These are phyloP conservation scores for Catocala nupta DNA, from an alignment of 2,888 invertebrate genomes.

Conservation along the genomic window DNA sequence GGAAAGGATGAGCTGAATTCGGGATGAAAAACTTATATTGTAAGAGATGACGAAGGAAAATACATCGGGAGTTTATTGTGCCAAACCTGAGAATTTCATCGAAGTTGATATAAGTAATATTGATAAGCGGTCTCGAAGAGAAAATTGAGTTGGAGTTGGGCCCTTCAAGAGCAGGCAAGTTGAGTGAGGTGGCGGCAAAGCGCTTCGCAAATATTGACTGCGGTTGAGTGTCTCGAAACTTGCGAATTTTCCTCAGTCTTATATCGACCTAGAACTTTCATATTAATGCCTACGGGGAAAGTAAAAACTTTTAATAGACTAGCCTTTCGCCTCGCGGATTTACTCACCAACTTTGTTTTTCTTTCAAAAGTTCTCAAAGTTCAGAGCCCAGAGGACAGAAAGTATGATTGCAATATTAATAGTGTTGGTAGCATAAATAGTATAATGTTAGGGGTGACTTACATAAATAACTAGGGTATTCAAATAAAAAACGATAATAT, in stretches of 20 bases:
- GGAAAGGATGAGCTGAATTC: slow-evolving; percentile 12
- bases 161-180: slow-evolving; percentile 52
- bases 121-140: slow-evolving; percentile 64
- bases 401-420: slow-evolving; percentile 11
- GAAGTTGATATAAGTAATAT: slow-evolving; percentile 66
- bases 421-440: neutral
- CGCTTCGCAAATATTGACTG: slow-evolving; percentile 71
- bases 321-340: slow-evolving; percentile 38
- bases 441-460: neutral
- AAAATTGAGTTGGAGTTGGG: slow-evolving; percentile 70
- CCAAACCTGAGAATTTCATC: slow-evolving; percentile 47
- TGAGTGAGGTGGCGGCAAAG: slow-evolving; percentile 64
- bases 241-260: slow-evolving; percentile 57
- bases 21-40: slow-evolving; percentile 32
- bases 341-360: slow-evolving; percentile 44
- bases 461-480: neutral
- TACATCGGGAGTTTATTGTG: slow-evolving; percentile 42
- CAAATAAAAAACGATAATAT: slow-evolving; percentile 16
- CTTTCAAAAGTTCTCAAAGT: slow-evolving; percentile 32
- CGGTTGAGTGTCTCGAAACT: slow-evolving; percentile 61
- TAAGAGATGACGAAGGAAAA: slow-evolving; percentile 30
- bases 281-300: slow-evolving; percentile 50
- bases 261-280: slow-evolving; percentile 52
- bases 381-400: slow-evolving; percentile 20
- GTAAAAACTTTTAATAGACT: slow-evolving; percentile 55